A percentile compares a stretch with the other conserved stretches of the same genome.
phyloP scores from a whole-genome alignment of 2,888 invertebrate species.

The Idaea aversata region DNA sequence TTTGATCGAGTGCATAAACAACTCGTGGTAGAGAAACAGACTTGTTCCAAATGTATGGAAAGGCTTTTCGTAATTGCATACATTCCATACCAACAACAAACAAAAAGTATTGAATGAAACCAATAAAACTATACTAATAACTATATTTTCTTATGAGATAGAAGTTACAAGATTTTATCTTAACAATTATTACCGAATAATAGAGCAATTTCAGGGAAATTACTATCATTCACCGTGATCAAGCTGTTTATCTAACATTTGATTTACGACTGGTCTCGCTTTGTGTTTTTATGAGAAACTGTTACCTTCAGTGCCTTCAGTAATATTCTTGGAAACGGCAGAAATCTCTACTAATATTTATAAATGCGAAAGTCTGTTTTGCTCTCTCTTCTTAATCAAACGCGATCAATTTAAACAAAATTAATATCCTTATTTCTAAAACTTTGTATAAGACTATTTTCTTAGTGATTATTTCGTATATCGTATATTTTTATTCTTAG shows the following conservation, averaged over 20 bases:
- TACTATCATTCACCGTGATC: background rate
- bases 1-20: too few relatives aligned
- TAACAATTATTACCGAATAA: background rate
- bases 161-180: background rate
- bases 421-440: too few relatives aligned
- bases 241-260: conserved; percentile 1
- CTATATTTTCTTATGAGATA: background rate
- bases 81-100: background rate
- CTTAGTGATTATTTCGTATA: too few relatives aligned
- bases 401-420: too few relatives aligned
- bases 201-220: background rate
- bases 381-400: too few relatives aligned
- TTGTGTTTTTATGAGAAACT: background rate
- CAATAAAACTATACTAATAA: background rate
- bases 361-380: too few relatives aligned
- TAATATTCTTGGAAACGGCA: background rate
- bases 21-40: too few relatives aligned
- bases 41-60: too few relatives aligned
- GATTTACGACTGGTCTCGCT: background rate
- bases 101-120: background rate
- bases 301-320: background rate
- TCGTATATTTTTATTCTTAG: too few relatives aligned
- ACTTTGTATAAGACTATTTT: too few relatives aligned
- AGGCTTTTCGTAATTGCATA: too few relatives aligned
- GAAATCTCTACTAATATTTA: background rate